Evolutionary conservation across 2,888 invertebrate genomes (phyloP).

Genomic region (Catocala nupta): DNA sequence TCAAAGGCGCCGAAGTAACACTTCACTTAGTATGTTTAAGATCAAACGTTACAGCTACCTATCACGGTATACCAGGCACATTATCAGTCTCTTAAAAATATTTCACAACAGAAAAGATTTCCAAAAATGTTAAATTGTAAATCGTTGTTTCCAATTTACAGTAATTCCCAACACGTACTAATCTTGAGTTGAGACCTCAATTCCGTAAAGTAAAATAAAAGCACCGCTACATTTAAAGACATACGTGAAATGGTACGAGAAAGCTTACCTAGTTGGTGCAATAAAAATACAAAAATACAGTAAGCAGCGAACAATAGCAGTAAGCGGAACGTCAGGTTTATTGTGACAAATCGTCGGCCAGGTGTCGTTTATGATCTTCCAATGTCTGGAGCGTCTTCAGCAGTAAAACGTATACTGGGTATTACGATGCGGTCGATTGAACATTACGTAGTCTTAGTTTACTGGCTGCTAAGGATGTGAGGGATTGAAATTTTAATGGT

Average conservation of each 20-base stretch:
- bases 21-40: too few species aligned
- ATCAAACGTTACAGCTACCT: too few species aligned
- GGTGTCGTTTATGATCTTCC: constrained; percentile 52
- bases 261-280: constrained; percentile 34
- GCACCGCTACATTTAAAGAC: constrained; percentile 21
- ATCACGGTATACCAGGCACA: too few species aligned
- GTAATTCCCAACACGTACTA: background rate
- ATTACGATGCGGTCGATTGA: constrained; percentile 35
- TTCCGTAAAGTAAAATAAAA: constrained; percentile 6
- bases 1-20: too few species aligned
- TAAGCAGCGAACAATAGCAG: constrained; percentile 43
- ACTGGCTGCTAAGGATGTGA: constrained; percentile 11
- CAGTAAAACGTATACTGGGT: constrained; percentile 35
- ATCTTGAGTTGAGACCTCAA: background rate
- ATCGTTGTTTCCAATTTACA: too few species aligned
- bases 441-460: constrained; percentile 31
- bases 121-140: too few species aligned
- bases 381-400: constrained; percentile 33
- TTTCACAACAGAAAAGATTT: too few species aligned
- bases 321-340: constrained; percentile 45
- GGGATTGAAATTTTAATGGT: background rate
- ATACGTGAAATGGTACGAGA: constrained; percentile 37
- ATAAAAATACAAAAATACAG: constrained; percentile 49
- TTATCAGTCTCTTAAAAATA: too few species aligned
- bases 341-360: constrained; percentile 52